phyloP scores from a whole-genome alignment of 2,888 invertebrate species.

The Timandra comae region DNA sequence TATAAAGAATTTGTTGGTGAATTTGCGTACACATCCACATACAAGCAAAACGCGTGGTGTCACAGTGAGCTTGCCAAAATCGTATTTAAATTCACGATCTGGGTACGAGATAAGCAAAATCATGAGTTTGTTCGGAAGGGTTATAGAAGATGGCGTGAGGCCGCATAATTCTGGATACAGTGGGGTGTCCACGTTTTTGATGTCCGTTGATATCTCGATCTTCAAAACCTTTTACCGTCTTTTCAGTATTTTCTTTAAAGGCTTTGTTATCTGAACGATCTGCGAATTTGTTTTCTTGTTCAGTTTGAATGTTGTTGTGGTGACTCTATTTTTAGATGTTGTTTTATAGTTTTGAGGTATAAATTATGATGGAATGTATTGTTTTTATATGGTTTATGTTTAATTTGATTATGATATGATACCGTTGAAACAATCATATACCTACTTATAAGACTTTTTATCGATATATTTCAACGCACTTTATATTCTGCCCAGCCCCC shows the following conservation, averaged over 20 bases:
- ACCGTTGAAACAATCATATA: too few species aligned
- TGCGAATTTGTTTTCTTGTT: conserved; percentile 11
- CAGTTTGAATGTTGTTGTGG: conserved; percentile 3
- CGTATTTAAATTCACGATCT: conserved; percentile 71
- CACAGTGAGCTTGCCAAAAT: conserved; percentile 55
- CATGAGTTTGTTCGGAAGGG: conserved; percentile 69
- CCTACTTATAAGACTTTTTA: too few species aligned
- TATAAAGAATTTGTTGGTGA: too few species aligned
- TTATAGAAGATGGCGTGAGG: conserved; percentile 69
- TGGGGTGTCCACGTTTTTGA: conserved; percentile 41
- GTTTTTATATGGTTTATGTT: too few species aligned
- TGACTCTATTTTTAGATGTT: too few species aligned
- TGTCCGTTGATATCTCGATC: conserved; percentile 38
- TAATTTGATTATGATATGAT: too few species aligned
- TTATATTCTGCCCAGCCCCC: too few species aligned
- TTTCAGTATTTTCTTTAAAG: conserved; percentile 11
- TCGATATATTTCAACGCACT: too few species aligned
- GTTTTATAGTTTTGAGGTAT: too few species aligned
- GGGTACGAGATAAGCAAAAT: conserved; percentile 69
- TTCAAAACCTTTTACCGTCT: conserved; percentile 26
- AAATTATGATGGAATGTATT: too few species aligned
- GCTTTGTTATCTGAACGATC: conserved; percentile 6
- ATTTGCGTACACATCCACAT: too few species aligned
- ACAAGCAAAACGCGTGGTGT: conserved; percentile 51
- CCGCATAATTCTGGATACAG: conserved; percentile 65